Conservation (phyloP, 1,140 invertebrate genomes). For the Aradophagus sp. region DNA sequence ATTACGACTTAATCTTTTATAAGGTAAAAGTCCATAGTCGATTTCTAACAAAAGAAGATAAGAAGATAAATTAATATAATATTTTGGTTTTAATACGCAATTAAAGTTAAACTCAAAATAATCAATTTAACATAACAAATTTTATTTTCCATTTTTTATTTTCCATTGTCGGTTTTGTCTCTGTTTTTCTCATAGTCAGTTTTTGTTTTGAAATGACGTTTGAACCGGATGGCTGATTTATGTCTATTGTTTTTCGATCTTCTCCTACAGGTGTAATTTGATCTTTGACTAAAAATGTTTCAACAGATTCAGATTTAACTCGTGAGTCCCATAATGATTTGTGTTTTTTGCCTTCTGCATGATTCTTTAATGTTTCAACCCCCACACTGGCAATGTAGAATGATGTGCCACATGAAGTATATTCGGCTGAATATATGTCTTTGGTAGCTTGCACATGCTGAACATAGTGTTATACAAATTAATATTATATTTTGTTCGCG, state of each 20-base stretch:
- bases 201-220: neutral
- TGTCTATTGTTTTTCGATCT: neutral
- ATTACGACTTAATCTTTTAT: slow-evolving; percentile 13
- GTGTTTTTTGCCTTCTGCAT: slow-evolving; percentile 11
- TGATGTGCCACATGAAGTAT: neutral
- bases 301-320: slow-evolving; percentile 1
- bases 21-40: slow-evolving; percentile 12
- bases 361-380: slow-evolving; percentile 12
- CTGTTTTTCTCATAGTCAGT: neutral
- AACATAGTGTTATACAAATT: too few relatives aligned
- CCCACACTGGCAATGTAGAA: neutral
- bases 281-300: neutral
- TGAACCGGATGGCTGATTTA: slow-evolving; percentile 1
- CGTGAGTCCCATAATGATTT: slow-evolving; percentile 3
- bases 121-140: neutral
- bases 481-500: too few relatives aligned
- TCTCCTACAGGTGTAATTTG: neutral
- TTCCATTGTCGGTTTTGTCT: neutral
- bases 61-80: too few relatives aligned
- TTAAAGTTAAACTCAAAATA: neutral
- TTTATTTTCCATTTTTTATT: slow-evolving; percentile 7
- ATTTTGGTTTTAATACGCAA: too few relatives aligned
- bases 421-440: slow-evolving; percentile 4
- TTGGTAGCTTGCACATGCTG: neutral
- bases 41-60: too few relatives aligned